These are phyloP conservation scores for Cheiracanthium punctorium DNA, from an alignment of 2,888 invertebrate species.

Conservation along the genomic window DNA sequence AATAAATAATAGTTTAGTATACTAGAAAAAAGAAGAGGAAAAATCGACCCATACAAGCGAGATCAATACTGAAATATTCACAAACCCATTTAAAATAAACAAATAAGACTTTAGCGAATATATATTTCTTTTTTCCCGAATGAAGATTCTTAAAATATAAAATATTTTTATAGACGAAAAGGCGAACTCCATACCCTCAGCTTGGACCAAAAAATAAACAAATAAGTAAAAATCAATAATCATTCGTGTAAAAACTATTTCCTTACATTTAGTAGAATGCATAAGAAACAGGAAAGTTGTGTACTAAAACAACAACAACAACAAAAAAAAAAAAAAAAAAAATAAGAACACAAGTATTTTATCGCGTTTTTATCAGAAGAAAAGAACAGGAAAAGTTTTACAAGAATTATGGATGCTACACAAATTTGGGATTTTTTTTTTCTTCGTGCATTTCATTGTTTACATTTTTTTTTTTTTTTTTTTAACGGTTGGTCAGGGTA, in stretches of 20 bases:
- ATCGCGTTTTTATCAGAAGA: not conserved
- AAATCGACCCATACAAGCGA: not conserved
- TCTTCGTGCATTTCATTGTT: not conserved
- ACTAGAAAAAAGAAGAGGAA: not conserved
- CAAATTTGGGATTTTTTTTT: not conserved
- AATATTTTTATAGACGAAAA: too few species aligned
- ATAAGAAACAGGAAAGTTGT: slow-evolving; percentile 29
- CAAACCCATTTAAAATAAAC: not conserved
- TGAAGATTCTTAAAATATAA: too few species aligned
- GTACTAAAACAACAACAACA: slow-evolving; percentile 34
- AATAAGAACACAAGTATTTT: not conserved
- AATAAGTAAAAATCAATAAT: not conserved
- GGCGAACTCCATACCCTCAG: not conserved
- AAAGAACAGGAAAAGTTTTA: not conserved
- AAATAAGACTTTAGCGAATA: not conserved
- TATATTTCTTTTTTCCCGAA: too few species aligned
- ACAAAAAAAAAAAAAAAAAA: slow-evolving; percentile 11
- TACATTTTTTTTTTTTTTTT: slow-evolving; percentile 8
- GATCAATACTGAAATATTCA: not conserved
- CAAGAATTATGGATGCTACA: slow-evolving; percentile 46
- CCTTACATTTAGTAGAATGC: slow-evolving; percentile 45
- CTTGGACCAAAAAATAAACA: not conserved
- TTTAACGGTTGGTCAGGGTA: slow-evolving; percentile 21
- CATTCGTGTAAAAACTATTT: slow-evolving; percentile 25
- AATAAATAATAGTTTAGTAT: too few species aligned